Evolutionary conservation across 2,113 vertebrate species (phyloP).

Genomic region (Oxyruncus cristatus): DNA sequence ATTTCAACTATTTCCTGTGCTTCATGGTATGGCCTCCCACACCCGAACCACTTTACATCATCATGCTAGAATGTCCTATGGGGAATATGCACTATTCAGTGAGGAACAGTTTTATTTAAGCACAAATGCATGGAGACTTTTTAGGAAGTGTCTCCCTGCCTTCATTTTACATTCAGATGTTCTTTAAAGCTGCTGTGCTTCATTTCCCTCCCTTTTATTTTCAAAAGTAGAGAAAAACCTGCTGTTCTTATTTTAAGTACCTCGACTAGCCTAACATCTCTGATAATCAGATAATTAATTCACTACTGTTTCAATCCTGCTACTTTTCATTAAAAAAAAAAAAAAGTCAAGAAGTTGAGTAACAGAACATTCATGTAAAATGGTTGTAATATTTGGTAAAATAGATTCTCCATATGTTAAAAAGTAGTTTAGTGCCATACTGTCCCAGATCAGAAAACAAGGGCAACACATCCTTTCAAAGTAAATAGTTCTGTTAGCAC

Average conservation of each 20-base stretch:
- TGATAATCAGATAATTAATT: background rate
- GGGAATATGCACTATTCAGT: constrained; percentile 65
- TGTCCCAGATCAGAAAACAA: background rate
- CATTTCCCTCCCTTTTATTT: background rate
- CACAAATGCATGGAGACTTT: background rate
- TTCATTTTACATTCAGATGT: background rate
- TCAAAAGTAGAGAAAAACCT: background rate
- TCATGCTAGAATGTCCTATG: constrained; percentile 72
- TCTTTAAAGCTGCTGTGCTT: background rate
- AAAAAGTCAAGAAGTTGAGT: background rate
- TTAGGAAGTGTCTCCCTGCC: background rate
- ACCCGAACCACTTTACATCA: constrained; percentile 78
- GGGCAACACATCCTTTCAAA: background rate
- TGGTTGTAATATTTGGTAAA: background rate
- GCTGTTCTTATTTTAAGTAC: background rate
- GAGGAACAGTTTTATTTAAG: constrained; percentile 68
- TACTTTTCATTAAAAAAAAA: background rate
- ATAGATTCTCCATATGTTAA: background rate
- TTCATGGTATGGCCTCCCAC: constrained; percentile 76
- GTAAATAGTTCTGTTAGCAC: background rate
- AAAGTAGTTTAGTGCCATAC: background rate
- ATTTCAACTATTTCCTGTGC: constrained; percentile 79
- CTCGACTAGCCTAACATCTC: background rate
- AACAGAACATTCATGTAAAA: background rate
- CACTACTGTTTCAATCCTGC: background rate